Conservation (phyloP, 2,113 vertebrate species). For the Planiliza haematocheilus region DNA sequence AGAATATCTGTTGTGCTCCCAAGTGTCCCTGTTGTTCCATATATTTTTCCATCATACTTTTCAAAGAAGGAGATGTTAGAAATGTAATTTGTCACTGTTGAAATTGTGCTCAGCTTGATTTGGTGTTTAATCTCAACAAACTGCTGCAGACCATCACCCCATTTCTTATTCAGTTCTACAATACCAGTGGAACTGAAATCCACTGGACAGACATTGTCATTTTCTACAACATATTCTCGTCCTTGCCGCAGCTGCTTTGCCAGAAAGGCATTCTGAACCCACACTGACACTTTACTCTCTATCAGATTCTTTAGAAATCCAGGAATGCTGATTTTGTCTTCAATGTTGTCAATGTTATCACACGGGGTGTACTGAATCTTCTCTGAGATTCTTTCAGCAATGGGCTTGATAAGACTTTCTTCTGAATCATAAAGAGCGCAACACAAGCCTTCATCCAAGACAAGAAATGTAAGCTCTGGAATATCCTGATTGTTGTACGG, state of each 20-base stretch:
- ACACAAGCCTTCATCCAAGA: too few species aligned
- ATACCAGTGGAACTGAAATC: slow-evolving; percentile 52
- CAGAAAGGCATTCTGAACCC: slow-evolving; percentile 46
- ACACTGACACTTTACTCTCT: slow-evolving; percentile 26
- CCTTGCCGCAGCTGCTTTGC: too few species aligned
- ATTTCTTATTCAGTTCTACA: slow-evolving; percentile 49
- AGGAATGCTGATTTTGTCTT: slow-evolving; percentile 32
- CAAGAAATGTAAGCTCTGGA: too few species aligned
- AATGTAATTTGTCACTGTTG: slow-evolving; percentile 42
- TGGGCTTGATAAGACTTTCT: too few species aligned
- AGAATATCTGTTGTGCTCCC: slow-evolving; percentile 25
- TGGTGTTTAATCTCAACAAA: slow-evolving; percentile 56
- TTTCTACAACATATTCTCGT: too few species aligned
- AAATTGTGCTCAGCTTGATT: slow-evolving; percentile 45
- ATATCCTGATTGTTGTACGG: too few species aligned
- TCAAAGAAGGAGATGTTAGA: slow-evolving; percentile 34
- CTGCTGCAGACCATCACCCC: slow-evolving; percentile 49
- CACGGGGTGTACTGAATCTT: slow-evolving; percentile 45
- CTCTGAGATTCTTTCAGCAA: too few species aligned
- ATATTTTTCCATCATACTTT: slow-evolving; percentile 40
- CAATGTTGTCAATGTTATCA: slow-evolving; percentile 8
- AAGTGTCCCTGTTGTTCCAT: slow-evolving; percentile 49
- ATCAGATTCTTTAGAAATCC: slow-evolving; percentile 29
- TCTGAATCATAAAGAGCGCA: too few species aligned
- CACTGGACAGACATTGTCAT: too few species aligned